Evolutionary conservation across 1,140 invertebrate genomes (phyloP).

Genomic region (Latrodectus geometricus): DNA sequence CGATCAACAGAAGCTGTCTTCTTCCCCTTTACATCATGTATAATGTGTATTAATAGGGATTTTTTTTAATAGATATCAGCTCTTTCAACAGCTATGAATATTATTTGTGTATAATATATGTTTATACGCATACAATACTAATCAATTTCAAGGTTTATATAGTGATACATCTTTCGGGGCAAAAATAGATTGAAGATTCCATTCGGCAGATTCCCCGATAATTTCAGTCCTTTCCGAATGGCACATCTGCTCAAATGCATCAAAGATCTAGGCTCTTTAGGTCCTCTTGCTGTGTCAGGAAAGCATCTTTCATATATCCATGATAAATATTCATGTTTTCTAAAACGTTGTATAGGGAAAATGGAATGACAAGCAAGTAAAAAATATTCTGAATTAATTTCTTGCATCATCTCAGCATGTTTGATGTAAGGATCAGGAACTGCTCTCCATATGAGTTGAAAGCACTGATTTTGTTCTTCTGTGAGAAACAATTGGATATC

Average conservation of each 20-base stretch:
- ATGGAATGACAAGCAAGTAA: background rate
- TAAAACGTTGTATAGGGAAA: background rate
- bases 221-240: background rate
- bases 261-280: conserved; percentile 14
- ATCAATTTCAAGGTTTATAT: conserved; percentile 17
- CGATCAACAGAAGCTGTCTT: no score
- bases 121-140: no score
- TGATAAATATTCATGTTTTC: background rate
- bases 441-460: conserved; percentile 10
- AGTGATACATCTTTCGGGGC: background rate
- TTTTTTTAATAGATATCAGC: no score
- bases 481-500: background rate
- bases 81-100: no score
- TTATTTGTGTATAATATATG: no score
- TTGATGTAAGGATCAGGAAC: conserved; percentile 15
- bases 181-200: conserved; percentile 19
- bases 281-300: background rate
- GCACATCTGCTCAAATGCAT: conserved; percentile 8
- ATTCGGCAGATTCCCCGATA: background rate
- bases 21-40: no score
- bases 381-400: background rate
- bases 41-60: no score
- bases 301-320: conserved; percentile 30
- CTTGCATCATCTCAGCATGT: background rate
- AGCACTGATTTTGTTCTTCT: conserved; percentile 22